A percentile compares a stretch with the other conserved stretches of the same genome.
phyloP scores from a whole-genome alignment of 2,113 vertebrate species.

The Vanacampus margaritifer region DNA sequence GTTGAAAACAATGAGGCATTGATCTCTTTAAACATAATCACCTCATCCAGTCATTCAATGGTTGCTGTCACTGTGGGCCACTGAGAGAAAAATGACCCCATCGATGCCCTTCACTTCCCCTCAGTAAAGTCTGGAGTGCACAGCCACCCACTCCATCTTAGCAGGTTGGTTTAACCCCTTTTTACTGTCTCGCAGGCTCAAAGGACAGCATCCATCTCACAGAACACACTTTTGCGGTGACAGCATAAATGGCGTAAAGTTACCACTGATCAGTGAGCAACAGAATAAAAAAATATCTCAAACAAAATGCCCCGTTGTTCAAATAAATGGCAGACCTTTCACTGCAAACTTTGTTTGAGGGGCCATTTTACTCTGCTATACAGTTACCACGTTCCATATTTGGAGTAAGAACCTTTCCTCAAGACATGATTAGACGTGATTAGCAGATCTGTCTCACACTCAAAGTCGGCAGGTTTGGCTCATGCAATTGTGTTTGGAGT shows the following conservation, averaged over 20 bases:
- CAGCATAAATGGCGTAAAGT: slow-evolving; percentile 20
- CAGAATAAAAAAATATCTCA: slow-evolving; percentile 3
- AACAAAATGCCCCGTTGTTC: slow-evolving; percentile 1
- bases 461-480: no score
- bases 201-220: slow-evolving; percentile 64
- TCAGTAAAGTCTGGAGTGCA: slow-evolving; percentile 63
- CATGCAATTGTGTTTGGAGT: no score
- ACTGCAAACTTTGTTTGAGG: no score
- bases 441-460: no score
- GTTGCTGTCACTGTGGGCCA: slow-evolving; percentile 61
- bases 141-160: slow-evolving; percentile 62
- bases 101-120: slow-evolving; percentile 69
- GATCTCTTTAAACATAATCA: slow-evolving; percentile 74
- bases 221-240: slow-evolving; percentile 21
- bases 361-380: no score
- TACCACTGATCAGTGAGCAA: slow-evolving; percentile 11
- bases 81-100: slow-evolving; percentile 66
- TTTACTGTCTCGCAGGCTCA: slow-evolving; percentile 46
- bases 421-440: no score
- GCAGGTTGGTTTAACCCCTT: slow-evolving; percentile 65
- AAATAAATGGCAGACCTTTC: background rate
- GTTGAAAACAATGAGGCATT: slow-evolving; percentile 69
- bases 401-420: no score
- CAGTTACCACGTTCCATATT: no score
- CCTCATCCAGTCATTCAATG: slow-evolving; percentile 68